Conservation (phyloP, 2,113 vertebrate genomes). For the Malurus elegans region DNA sequence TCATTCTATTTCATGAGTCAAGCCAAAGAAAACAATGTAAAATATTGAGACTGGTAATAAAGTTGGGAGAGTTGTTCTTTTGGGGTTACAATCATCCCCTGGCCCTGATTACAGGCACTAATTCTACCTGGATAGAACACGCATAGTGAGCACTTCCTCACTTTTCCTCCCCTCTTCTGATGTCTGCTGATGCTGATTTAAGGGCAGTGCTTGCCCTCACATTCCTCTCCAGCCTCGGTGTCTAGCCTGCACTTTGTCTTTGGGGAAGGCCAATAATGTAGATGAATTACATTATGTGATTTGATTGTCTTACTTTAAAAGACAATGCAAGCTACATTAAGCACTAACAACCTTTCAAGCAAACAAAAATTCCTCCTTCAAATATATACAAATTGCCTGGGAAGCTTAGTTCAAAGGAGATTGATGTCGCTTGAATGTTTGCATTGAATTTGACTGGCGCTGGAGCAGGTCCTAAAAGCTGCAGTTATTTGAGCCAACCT, state of each 20-base stretch:
- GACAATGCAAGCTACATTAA: slow-evolving; percentile 32
- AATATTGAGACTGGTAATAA: not conserved
- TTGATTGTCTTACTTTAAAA: slow-evolving; percentile 30
- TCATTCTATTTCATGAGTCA: not conserved
- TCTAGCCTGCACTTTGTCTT: slow-evolving; percentile 3
- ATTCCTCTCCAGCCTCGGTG: not conserved
- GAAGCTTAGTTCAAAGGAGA: not conserved
- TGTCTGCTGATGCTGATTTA: not conserved
- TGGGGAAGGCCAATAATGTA: not conserved
- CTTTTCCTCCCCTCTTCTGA: not conserved
- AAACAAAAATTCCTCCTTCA: not conserved
- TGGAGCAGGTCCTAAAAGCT: not conserved
- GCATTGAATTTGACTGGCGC: not conserved
- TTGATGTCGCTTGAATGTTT: not conserved
- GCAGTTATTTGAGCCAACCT: not conserved
- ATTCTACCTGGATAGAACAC: not conserved
- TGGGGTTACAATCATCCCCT: not conserved
- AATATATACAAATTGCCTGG: not conserved
- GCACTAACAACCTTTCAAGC: not conserved
- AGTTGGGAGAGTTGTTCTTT: not conserved
- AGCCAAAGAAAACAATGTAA: not conserved
- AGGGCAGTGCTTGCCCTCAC: not conserved
- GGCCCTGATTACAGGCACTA: not conserved
- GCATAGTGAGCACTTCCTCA: not conserved
- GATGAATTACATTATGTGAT: slow-evolving; percentile 7